These are phyloP conservation scores for Hemicrepidius hirtus DNA, from an alignment of 2,888 invertebrate genomes.

Conservation along the genomic window DNA sequence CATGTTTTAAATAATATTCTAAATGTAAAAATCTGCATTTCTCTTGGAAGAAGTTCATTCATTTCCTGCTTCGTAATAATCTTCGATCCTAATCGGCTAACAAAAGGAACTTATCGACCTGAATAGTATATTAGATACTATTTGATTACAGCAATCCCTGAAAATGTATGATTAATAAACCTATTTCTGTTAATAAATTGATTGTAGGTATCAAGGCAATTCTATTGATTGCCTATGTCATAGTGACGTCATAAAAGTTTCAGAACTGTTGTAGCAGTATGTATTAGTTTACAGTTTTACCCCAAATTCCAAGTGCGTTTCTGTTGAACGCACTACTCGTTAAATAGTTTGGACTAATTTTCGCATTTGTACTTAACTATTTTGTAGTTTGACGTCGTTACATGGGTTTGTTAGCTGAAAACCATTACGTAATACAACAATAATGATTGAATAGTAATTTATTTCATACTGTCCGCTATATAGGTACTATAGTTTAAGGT, in stretches of 20 bases:
- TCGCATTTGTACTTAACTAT: too few species aligned
- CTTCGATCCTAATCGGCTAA: background rate
- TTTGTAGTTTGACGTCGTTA: too few species aligned
- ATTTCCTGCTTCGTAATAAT: background rate
- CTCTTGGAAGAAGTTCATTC: background rate
- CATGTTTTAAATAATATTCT: too few species aligned
- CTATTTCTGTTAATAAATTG: slow-evolving; percentile 17
- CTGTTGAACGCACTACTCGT: too few species aligned
- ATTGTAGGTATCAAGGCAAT: slow-evolving; percentile 19
- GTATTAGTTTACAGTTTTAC: background rate
- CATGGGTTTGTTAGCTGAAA: too few species aligned
- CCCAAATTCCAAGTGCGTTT: background rate
- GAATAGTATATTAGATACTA: background rate
- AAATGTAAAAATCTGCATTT: too few species aligned
- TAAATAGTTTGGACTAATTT: too few species aligned
- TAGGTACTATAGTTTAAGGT: too few species aligned
- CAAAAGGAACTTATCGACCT: background rate
- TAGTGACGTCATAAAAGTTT: background rate
- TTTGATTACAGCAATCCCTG: slow-evolving; percentile 18
- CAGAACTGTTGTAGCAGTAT: background rate
- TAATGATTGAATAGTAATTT: too few species aligned
- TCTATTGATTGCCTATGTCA: slow-evolving; percentile 11
- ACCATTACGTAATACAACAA: too few species aligned
- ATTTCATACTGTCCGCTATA: too few species aligned
- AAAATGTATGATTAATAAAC: slow-evolving; percentile 29